Evolutionary conservation across 1,140 invertebrate genomes (phyloP), one percentile per base, ranked within the genome.

Genomic region (Neodiprion lecontei): DNA sequence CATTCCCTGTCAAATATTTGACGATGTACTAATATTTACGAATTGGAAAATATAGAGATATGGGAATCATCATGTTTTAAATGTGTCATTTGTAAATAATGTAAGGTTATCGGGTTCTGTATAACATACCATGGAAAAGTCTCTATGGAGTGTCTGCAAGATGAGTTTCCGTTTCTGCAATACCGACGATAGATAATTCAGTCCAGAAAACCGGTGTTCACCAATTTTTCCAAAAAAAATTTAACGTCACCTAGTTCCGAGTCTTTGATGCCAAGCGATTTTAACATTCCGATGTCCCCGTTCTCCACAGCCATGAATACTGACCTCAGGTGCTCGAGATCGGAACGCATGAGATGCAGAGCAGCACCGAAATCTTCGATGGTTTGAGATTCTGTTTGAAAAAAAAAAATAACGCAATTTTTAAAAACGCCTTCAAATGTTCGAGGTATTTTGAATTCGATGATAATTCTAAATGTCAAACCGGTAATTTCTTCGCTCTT

Each of bases 261-360:
- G 87, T 98, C 96, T 88, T 97, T 97, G 85, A 98, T 97, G 67
- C 97, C 97, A 47, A 98, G 90, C 10, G 96, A 96, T 86, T 97
- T 97, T 61, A 99, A 90, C 93, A 97, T 96, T 73, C 96, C 96
- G 17, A 97, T 90, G 86, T 98, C 96, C 5, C 97, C 97, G 82
- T 97, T 97, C 83, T 98, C 96, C n/a, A 98, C 97, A 1, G 96
- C 96, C 92, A 98, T 96, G 87, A 98, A 97, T 10, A 98, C 96
- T 4, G 95, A 96, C 82, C 96, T 94, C 76, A 99, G 90, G 84
- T 98, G 96, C 83, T 97, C 96, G 80, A 97, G 88, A 85, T 98
- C 96, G 3, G 94, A 93, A 76, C 95, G 89, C 92, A 96, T 94
- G 83, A 97, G 87, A 82, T 96, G 94, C 17, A 97, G 88, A 11